These are phyloP conservation scores for Pithys albifrons DNA, from an alignment of 2,113 vertebrate species.

Conservation along the genomic window DNA sequence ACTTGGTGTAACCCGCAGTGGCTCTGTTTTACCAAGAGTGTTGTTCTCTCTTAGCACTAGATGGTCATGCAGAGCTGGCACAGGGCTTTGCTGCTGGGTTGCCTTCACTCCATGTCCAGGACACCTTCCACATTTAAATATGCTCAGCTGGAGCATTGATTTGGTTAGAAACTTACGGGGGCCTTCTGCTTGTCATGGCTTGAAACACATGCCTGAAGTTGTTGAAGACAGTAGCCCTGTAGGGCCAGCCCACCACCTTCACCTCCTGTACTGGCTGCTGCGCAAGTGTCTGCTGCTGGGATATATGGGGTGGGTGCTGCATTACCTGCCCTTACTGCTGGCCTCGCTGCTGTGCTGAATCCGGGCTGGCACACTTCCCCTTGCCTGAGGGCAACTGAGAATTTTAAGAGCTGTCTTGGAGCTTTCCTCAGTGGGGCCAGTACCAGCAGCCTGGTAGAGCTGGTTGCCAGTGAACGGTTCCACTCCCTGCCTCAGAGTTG, in stretches of 20 bases:
- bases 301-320: not conserved
- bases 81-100: not conserved
- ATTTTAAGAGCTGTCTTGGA: not conserved
- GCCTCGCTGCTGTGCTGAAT: fast-evolving
- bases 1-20: fast-evolving
- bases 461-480: not conserved
- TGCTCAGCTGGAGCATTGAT: not conserved
- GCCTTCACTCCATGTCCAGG: fast-evolving
- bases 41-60: not conserved
- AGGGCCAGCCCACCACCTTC: not conserved
- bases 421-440: not conserved
- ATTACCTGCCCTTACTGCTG: not conserved
- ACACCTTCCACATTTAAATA: not conserved
- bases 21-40: not conserved
- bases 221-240: not conserved
- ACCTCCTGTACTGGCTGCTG: not conserved
- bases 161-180: not conserved
- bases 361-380: fast-evolving
- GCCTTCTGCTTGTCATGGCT: not conserved
- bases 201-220: not conserved
- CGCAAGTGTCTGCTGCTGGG: not conserved
- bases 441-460: not conserved
- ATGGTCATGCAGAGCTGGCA: slow-evolving; percentile 2
- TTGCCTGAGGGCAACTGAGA: not conserved
- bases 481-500: not conserved